Evolutionary conservation across 1,140 invertebrate species (phyloP).

Genomic region (Drosophila albomicans): DNA sequence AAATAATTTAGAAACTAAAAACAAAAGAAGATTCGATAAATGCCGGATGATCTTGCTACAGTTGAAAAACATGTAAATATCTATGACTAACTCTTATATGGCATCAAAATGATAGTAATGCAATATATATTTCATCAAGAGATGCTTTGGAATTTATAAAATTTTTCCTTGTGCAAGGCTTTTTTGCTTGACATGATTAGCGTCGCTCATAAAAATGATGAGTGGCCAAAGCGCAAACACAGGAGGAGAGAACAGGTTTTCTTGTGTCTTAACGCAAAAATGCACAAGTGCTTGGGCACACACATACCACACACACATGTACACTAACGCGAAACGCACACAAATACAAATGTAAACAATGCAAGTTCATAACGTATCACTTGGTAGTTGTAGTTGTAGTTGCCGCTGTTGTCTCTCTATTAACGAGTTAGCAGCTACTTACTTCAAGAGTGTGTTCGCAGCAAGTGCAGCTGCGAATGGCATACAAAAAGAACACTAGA

Average conservation of each 20-base stretch:
- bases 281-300: constrained; percentile 55
- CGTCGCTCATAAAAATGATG: constrained; percentile 8
- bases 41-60: not conserved
- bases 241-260: constrained; percentile 64
- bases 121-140: not conserved
- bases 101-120: not conserved
- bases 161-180: not conserved
- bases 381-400: constrained; percentile 30
- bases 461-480: constrained; percentile 59
- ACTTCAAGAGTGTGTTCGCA: constrained; percentile 8
- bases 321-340: too few species aligned
- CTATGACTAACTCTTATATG: not conserved
- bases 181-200: constrained; percentile 20
- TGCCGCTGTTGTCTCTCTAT: constrained; percentile 33
- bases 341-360: constrained; percentile 64
- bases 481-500: constrained; percentile 50
- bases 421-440: constrained; percentile 54
- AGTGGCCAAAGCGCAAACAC: constrained; percentile 4
- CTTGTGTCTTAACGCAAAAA: constrained; percentile 36
- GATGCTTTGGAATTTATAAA: not conserved
- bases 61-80: not conserved
- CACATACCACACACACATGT: constrained; percentile 10
- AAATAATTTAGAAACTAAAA: constrained; percentile 37
- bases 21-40: not conserved
- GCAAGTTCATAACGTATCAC: constrained; percentile 55